These are phyloP conservation scores for Taphrorychus bicolor DNA, from an alignment of 2,888 invertebrate genomes.

Conservation along the genomic window DNA sequence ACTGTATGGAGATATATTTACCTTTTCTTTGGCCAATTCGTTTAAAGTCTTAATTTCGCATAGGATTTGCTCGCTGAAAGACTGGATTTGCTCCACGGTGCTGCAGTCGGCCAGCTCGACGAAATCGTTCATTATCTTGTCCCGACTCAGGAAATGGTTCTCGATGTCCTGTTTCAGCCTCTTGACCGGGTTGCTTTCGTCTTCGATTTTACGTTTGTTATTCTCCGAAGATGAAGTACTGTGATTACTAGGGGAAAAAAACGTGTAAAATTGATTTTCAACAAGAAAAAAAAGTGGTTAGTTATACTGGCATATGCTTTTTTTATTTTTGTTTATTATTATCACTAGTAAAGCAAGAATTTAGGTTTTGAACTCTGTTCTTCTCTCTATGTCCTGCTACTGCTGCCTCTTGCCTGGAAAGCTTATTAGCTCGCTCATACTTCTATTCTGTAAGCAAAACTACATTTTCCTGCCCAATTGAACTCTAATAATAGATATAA, in stretches of 20 bases:
- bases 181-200: conserved; percentile 51
- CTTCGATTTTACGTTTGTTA: conserved; percentile 43
- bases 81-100: conserved; percentile 68
- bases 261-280: too few relatives aligned
- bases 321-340: too few relatives aligned
- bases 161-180: conserved; percentile 54
- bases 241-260: neutral
- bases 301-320: too few relatives aligned
- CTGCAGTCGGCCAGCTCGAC: conserved; percentile 69
- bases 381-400: too few relatives aligned
- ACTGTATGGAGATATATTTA: neutral
- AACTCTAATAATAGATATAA: too few relatives aligned
- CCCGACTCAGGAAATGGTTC: conserved; percentile 60
- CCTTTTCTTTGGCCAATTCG: conserved; percentile 76
- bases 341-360: too few relatives aligned
- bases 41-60: conserved; percentile 74
- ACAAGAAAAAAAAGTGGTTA: too few relatives aligned
- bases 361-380: too few relatives aligned
- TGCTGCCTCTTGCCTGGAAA: too few relatives aligned
- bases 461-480: too few relatives aligned
- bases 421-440: too few relatives aligned
- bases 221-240: neutral
- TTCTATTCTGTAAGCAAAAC: too few relatives aligned
- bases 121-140: conserved; percentile 69
- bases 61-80: conserved; percentile 70